Conservation (phyloP, 2,888 invertebrate species). For the Diadromus collaris region DNA sequence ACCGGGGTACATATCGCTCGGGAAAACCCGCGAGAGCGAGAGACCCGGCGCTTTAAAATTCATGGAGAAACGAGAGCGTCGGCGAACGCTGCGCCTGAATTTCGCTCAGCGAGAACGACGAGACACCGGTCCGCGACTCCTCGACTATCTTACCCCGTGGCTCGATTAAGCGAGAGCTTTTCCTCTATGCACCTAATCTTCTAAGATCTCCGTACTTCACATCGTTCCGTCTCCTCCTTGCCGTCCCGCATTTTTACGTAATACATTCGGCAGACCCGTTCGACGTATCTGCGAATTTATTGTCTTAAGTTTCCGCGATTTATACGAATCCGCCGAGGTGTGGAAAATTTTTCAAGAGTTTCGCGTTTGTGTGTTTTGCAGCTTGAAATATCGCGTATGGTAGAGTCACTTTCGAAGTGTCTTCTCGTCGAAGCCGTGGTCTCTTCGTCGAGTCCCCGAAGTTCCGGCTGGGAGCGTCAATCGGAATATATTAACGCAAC, state of each 20-base stretch:
- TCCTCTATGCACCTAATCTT: slow-evolving; percentile 23
- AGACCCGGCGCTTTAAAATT: slow-evolving; percentile 52
- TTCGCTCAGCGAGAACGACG: slow-evolving; percentile 56
- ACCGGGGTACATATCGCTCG: slow-evolving; percentile 46
- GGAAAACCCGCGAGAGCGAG: slow-evolving; percentile 49
- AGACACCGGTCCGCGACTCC: slow-evolving; percentile 44
- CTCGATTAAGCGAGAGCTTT: slow-evolving; percentile 40
- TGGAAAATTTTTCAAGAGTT: not conserved
- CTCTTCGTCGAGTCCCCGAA: not conserved
- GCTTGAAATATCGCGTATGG: not conserved
- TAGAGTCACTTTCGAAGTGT: not conserved
- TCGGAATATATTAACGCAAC: slow-evolving; percentile 66
- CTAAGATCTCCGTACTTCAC: not conserved
- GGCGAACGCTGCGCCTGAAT: slow-evolving; percentile 44
- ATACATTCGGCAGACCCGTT: not conserved
- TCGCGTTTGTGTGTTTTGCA: not conserved
- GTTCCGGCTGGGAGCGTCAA: slow-evolving; percentile 61
- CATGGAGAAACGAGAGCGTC: slow-evolving; percentile 61
- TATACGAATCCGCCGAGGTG: not conserved
- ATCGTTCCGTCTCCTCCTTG: not conserved
- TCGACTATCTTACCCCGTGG: slow-evolving; percentile 17
- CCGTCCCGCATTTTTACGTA: not conserved
- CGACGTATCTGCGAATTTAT: not conserved
- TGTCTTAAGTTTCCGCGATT: not conserved
- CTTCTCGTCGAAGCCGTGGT: not conserved